phyloP scores from a whole-genome alignment of 2,113 vertebrate species.

The human (Homo sapiens) region DNA sequence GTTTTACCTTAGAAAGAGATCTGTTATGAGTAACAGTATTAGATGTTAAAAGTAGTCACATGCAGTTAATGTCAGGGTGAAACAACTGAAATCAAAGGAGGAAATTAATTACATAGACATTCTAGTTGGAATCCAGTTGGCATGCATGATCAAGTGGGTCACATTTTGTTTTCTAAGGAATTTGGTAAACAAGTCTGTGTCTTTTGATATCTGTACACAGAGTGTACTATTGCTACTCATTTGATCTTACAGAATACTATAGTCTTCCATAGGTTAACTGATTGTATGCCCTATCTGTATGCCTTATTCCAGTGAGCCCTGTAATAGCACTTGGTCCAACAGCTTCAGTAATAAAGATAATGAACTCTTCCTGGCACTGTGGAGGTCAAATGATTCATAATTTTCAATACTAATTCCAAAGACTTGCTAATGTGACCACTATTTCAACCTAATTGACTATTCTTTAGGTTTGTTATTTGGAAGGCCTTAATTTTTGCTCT shows the following conservation, averaged over 20 bases:
- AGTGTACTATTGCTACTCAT: not conserved
- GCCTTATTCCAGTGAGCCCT: not conserved
- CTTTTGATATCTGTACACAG: not conserved
- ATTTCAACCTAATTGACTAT: not conserved
- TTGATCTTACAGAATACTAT: not conserved
- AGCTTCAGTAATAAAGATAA: not conserved
- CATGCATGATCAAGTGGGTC: not conserved
- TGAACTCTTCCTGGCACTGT: not conserved
- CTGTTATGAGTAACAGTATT: not conserved
- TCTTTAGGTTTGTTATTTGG: not conserved
- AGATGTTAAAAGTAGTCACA: not conserved
- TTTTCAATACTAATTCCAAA: not conserved
- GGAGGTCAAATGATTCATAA: not conserved
- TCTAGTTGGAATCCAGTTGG: not conserved
- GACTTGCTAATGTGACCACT: not conserved
- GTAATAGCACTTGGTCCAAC: not conserved
- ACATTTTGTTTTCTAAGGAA: not conserved
- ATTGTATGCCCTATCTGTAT: not conserved
- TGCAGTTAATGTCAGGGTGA: not conserved
- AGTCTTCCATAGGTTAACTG: not conserved
- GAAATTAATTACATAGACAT: not conserved
- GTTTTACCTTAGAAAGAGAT: not conserved
- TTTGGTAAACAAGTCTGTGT: not conserved
- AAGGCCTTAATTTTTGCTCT: not conserved
- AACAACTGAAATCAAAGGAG: not conserved